Evolutionary conservation across 2,888 invertebrate species (phyloP).

Genomic region (Volucella inflata): DNA sequence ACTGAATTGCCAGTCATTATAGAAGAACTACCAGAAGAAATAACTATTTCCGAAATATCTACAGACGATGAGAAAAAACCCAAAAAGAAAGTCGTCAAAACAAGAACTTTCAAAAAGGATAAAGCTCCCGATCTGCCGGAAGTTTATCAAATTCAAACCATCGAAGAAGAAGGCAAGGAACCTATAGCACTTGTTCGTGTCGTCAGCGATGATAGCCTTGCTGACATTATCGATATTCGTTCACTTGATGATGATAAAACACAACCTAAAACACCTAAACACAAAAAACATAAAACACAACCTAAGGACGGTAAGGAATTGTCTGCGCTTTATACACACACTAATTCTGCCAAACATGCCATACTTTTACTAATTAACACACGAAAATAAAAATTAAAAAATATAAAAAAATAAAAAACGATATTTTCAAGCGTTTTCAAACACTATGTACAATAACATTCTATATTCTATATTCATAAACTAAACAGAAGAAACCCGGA

Average conservation of each 20-base stretch:
- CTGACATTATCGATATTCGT: conserved; percentile 82
- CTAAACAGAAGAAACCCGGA: conserved; percentile 79
- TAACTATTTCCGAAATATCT: conserved; percentile 79
- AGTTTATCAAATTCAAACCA: conserved; percentile 84
- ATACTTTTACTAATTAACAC: conserved; percentile 14
- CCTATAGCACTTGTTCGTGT: conserved; percentile 83
- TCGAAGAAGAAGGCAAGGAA: conserved; percentile 84
- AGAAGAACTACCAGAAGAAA: conserved; percentile 82
- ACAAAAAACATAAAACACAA: conserved; percentile 79
- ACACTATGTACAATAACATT: conserved; percentile 58
- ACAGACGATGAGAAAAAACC: conserved; percentile 81
- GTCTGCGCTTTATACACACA: conserved; percentile 64
- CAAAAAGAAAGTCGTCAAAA: conserved; percentile 82
- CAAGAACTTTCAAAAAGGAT: conserved; percentile 84
- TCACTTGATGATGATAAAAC: conserved; percentile 81
- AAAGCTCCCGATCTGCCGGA: conserved; percentile 80
- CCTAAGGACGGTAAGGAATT: conserved; percentile 80
- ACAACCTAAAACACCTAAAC: conserved; percentile 79
- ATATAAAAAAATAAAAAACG: conserved; percentile 19
- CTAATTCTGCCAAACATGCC: conserved; percentile 67
- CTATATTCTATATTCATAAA: conserved; percentile 43
- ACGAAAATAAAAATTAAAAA: background rate
- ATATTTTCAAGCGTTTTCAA: conserved; percentile 20
- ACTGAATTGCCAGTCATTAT: conserved; percentile 78
- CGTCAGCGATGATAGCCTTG: conserved; percentile 81